Evolutionary conservation across 2,888 invertebrate species (phyloP).

Genomic region (Dendrolimus houi): DNA sequence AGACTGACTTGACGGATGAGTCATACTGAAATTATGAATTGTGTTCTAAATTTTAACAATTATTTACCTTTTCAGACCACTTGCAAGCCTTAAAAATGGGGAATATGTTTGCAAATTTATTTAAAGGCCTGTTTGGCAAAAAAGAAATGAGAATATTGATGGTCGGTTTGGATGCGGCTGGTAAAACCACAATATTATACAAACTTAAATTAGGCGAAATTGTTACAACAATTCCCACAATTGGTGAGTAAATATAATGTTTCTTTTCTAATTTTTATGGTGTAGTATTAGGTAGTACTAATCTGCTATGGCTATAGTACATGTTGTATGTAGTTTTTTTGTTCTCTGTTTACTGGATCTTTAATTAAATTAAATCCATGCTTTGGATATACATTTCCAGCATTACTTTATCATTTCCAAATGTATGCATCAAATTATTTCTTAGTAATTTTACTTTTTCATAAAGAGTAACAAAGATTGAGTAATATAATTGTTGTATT

Average conservation of each 20-base stretch:
- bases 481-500: no score
- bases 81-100: slow-evolving; percentile 88
- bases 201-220: slow-evolving; percentile 99
- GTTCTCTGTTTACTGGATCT: no score
- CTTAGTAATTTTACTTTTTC: no score
- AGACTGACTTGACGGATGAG: slow-evolving; percentile 57
- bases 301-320: background rate
- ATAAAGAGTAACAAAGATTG: no score
- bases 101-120: slow-evolving; percentile 97
- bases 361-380: no score
- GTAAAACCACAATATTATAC: slow-evolving; percentile 99
- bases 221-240: slow-evolving; percentile 99
- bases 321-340: background rate
- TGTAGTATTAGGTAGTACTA: no score
- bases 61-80: slow-evolving; percentile 64
- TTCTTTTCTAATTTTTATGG: no score
- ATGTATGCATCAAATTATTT: no score
- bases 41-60: slow-evolving; percentile 26
- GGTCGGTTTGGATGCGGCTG: slow-evolving; percentile 99
- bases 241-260: slow-evolving; percentile 82
- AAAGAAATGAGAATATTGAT: slow-evolving; percentile 99
- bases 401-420: no score
- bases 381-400: no score
- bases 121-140: slow-evolving; percentile 99
- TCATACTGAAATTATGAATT: slow-evolving; percentile 44